Evolutionary conservation across 2,888 invertebrate genomes (phyloP), one percentile per base, ranked within the genome.

Genomic region (Ectobius pallidus): DNA sequence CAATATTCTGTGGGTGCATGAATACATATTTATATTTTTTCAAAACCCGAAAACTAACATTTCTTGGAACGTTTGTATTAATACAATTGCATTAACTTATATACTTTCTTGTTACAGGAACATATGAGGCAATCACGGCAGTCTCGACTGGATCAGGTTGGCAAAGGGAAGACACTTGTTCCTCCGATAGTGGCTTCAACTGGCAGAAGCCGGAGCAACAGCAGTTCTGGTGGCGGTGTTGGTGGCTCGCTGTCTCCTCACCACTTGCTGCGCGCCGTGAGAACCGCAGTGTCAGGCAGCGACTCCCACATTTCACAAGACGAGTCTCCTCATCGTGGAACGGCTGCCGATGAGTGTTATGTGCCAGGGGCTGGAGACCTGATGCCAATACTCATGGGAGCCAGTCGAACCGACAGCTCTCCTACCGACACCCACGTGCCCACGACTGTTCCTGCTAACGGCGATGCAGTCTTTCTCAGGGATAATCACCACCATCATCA

Each of bases 71-170:
- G n/a, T n/a, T n/a, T n/a, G n/a, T n/a, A n/a, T n/a, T n/a, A n/a
- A n/a, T n/a, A n/a, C n/a, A n/a, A n/a, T n/a, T n/a, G n/a, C n/a
- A n/a, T n/a, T n/a, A n/a, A n/a, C n/a, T n/a, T n/a, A n/a, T n/a
- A n/a, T n/a, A n/a, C n/a, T 18, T 52, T 73, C 76, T 75, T 76
- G 27, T 81, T 84, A 20, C 84, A 91, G 91, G 91, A 90, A 78
- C 90, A 91, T 81, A 90, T 93, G 79, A 86, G 92, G 6, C 91
- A 92, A 79, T 94, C 94, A 0, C 89, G 92, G 72, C 94, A 94
- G 81, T 92, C 92, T 78, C 89, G 92, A 46, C 83, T 94, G 74
- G 91, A 94, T 81, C 89, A 90, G 80, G 82, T 90, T 77, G 90
- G 89, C 32, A 82, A 82, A 74, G 75, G 80, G 25, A 55, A 18